Base-by-base conservation (phyloP, 2,888 invertebrate genomes). In the Dasypogon diadema region DNA sequence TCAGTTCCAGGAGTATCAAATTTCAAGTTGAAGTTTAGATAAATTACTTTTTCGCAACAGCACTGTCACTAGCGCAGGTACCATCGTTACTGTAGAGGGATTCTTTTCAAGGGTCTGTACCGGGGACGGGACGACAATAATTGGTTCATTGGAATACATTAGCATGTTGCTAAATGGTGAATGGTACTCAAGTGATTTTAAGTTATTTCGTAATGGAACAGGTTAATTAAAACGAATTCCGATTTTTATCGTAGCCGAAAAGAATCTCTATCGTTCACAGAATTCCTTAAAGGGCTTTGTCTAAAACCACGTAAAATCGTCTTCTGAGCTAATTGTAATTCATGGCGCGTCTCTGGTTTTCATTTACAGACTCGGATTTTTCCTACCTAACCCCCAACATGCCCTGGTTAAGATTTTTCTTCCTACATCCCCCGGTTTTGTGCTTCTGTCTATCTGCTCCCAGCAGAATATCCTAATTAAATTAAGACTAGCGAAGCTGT, bases 1-100 rank as follows among this genome's bases (percentile, higher is more conserved):
- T 54, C 26, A 55, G 63, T 77, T 75, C 78, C 78, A 78, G 76
- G 78, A 76, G 75, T 77, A 78, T 78, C 70, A 76, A 74, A 77
- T 78, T 73, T 75, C 75, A 54, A 72, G 55, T 54, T 75, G 77
- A 75, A 74, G 55, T 74, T 76, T 68, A 74, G 34, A 54, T 75
- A 74, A 73, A 75, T 75, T 75, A 51, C 56, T 65, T 75, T 77
- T 74, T 74, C 24, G 42, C 46, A 48, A 37, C 65, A 65, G 46
- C 18, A 46, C 46, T 37, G 21, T 46, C 22, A 10, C n/a, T 37
- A 21, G 26, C 21, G 21, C 46, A 65, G 65, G 65, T 65, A 46
- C 14, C 42, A 42, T 1, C n/a, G 42, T 12, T 42, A 12, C 42
- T 42, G 8, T 42, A 12, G 42, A 12, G 12, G 2, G n/a, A n/a